phyloP scores from a whole-genome alignment of 2,797 vertebrate species.

The Acanthurus tractus region DNA sequence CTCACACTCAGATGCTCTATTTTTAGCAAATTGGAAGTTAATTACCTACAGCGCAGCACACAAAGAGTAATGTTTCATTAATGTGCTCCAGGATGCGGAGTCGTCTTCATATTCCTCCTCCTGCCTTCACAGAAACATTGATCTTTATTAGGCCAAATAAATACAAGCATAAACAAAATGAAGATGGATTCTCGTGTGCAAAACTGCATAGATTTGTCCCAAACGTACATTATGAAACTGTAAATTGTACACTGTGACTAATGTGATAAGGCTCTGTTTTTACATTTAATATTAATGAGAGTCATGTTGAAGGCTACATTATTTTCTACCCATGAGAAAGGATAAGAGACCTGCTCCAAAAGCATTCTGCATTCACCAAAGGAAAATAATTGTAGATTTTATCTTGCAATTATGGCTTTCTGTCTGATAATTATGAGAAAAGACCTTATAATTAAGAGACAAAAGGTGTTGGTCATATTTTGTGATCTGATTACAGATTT shows the following conservation, averaged over 20 bases:
- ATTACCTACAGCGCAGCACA: not conserved
- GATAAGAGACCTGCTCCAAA: too few species aligned
- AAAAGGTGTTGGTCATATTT: not conserved
- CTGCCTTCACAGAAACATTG: not conserved
- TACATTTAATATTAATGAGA: too few species aligned
- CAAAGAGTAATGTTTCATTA: not conserved
- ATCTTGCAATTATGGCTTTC: not conserved
- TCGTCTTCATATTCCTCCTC: not conserved
- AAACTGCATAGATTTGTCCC: not conserved
- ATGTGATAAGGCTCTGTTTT: too few species aligned
- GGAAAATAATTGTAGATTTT: not conserved
- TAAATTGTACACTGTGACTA: not conserved
- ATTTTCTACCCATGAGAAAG: too few species aligned
- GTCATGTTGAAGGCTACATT: too few species aligned
- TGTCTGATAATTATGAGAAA: not conserved
- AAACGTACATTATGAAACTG: too few species aligned
- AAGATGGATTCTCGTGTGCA: not conserved
- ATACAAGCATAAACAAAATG: not conserved
- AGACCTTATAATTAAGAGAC: too few species aligned
- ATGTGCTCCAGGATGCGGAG: not conserved
- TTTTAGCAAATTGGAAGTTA: not conserved
- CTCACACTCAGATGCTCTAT: not conserved
- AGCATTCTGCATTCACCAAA: not conserved
- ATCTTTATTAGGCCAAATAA: not conserved
- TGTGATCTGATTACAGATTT: not conserved